These are phyloP conservation scores for Halocynthia roretzi DNA, from an alignment of 23 tunicate genomes.

Conservation along the genomic window DNA sequence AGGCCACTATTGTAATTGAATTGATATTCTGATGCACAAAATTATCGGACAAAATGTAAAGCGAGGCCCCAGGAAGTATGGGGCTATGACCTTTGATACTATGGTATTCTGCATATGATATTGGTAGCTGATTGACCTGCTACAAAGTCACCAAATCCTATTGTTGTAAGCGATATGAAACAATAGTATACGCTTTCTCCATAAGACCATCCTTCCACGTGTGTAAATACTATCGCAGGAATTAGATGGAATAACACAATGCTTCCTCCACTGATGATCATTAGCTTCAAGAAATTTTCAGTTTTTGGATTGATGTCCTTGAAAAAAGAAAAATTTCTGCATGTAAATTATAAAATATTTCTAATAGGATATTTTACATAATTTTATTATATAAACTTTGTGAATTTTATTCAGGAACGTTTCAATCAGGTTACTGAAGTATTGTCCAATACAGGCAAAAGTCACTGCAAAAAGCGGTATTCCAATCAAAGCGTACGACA, in stretches of 20 bases:
- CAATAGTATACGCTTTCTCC: conserved; percentile 47
- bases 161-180: conserved; percentile 66
- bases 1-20: neutral
- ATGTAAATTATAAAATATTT: neutral
- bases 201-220: conserved; percentile 51
- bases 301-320: neutral
- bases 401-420: neutral
- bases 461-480: conserved; percentile 69
- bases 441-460: conserved; percentile 41
- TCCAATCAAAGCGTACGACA: conserved; percentile 64
- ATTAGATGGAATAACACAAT: conserved; percentile 47
- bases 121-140: conserved; percentile 28
- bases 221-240: conserved; percentile 51
- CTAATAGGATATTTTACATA: neutral
- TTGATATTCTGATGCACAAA: no score
- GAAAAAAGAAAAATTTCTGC: neutral
- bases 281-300: neutral
- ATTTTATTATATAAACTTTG: neutral
- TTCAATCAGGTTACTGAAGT: neutral
- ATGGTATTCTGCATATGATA: neutral
- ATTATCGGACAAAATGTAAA: no score
- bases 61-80: no score
- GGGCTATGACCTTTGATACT: neutral
- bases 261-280: conserved; percentile 33
- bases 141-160: conserved; percentile 83